These are phyloP conservation scores for Melanotaenia parkinsoni DNA, from an alignment of 2,797 vertebrate genomes.

Conservation along the genomic window DNA sequence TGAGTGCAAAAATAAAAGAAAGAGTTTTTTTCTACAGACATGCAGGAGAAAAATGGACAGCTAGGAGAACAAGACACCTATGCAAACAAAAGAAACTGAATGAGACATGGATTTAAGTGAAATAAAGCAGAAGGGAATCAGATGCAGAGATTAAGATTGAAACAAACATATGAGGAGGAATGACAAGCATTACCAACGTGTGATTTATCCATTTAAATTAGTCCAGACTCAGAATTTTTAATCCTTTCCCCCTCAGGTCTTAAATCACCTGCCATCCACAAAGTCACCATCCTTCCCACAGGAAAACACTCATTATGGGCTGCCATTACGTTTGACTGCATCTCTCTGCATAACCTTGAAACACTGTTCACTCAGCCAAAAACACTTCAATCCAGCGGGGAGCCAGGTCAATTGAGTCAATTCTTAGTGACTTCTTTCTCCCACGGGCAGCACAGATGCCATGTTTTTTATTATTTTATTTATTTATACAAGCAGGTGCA, in stretches of 20 bases:
- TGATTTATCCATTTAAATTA: slow-evolving; percentile 61
- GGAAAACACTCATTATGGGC: slow-evolving; percentile 77
- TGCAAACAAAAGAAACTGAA: neutral
- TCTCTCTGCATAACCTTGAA: slow-evolving; percentile 77
- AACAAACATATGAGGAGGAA: neutral
- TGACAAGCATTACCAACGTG: slow-evolving; percentile 18
- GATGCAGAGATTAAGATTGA: slow-evolving; percentile 4
- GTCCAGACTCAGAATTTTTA: slow-evolving; percentile 56
- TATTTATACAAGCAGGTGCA: slow-evolving; percentile 34
- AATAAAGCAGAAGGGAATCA: neutral
- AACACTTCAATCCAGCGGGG: slow-evolving; percentile 66
- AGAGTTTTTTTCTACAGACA: neutral
- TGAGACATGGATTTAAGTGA: neutral
- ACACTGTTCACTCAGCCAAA: slow-evolving; percentile 77
- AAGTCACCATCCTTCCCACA: slow-evolving; percentile 77
- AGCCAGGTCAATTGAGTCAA: slow-evolving; percentile 68
- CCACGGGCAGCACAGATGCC: slow-evolving; percentile 44
- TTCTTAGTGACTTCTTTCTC: slow-evolving; percentile 61
- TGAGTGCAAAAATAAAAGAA: neutral
- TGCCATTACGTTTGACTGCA: slow-evolving; percentile 74
- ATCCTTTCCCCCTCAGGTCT: slow-evolving; percentile 65
- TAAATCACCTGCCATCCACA: slow-evolving; percentile 77
- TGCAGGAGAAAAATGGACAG: neutral
- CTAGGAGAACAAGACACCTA: neutral
- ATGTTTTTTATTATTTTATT: slow-evolving; percentile 21